Evolutionary conservation across 2,113 vertebrate species (phyloP).

Genomic region (Laticauda laticaudata): DNA sequence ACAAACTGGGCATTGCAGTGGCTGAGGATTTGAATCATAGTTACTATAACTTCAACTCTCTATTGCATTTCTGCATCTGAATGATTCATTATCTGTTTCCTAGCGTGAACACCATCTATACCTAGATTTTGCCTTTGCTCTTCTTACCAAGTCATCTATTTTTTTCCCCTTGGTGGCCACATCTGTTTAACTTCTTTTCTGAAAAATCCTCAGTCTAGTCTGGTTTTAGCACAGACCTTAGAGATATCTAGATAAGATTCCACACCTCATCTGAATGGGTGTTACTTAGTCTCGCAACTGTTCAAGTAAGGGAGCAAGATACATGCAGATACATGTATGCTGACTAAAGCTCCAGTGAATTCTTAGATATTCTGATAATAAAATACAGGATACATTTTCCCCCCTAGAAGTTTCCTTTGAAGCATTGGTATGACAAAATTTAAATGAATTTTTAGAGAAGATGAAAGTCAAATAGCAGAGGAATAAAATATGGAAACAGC

Average conservation of each 20-base stretch:
- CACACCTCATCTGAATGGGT: background rate
- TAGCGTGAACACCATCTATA: too few relatives aligned
- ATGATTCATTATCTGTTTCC: background rate
- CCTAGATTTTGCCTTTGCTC: background rate
- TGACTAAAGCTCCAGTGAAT: background rate
- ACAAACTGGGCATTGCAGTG: background rate
- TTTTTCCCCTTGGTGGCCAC: background rate
- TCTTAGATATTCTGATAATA: constrained; percentile 3
- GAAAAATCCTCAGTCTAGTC: background rate
- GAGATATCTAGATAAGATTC: background rate
- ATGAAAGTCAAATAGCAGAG: constrained; percentile 23
- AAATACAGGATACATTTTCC: background rate
- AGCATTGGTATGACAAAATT: constrained; percentile 1
- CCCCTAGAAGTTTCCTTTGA: constrained; percentile 13
- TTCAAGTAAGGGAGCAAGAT: background rate
- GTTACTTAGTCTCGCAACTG: background rate
- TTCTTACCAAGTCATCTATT: background rate
- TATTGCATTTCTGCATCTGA: background rate
- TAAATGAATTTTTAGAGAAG: constrained; percentile 6
- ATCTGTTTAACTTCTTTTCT: background rate
- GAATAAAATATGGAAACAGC: constrained; percentile 13
- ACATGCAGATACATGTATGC: background rate
- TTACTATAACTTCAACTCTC: too few relatives aligned
- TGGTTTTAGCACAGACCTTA: background rate
- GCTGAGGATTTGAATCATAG: background rate